phyloP scores from a whole-genome alignment of 2,797 vertebrate genomes.

The Pseudomugil gertrudae region DNA sequence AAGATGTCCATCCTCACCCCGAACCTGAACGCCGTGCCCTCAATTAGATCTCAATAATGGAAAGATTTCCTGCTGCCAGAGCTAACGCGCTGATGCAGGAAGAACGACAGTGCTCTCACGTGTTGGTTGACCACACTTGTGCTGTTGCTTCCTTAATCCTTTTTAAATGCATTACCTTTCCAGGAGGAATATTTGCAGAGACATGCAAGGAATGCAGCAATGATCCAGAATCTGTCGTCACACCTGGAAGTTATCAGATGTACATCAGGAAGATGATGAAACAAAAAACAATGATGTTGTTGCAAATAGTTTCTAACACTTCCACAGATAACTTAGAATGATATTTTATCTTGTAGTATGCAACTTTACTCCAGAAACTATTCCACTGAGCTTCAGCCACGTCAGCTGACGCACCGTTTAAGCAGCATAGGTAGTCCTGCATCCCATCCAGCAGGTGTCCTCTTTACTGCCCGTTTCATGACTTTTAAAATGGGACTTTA shows the following conservation, averaged over 20 bases:
- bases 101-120: no score
- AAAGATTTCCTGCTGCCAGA: slow-evolving; percentile 3
- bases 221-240: not conserved
- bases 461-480: no score
- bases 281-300: not conserved
- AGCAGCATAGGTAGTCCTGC: not conserved
- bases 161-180: slow-evolving; percentile 10
- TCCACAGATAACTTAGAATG: no score
- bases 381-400: not conserved
- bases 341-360: no score
- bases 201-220: slow-evolving; percentile 30
- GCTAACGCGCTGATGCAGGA: no score
- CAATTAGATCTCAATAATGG: slow-evolving; percentile 16
- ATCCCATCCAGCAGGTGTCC: no score
- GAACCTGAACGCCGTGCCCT: not conserved
- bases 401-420: not conserved
- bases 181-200: slow-evolving; percentile 4
- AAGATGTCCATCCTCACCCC: no score
- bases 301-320: not conserved
- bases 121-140: not conserved
- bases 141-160: slow-evolving; percentile 8
- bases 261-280: not conserved
- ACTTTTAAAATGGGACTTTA: no score
- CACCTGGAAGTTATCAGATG: slow-evolving; percentile 1
- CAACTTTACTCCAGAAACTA: not conserved